phyloP scores from a whole-genome alignment of 2,797 vertebrate genomes.

The Microctenopoma lineatum region DNA sequence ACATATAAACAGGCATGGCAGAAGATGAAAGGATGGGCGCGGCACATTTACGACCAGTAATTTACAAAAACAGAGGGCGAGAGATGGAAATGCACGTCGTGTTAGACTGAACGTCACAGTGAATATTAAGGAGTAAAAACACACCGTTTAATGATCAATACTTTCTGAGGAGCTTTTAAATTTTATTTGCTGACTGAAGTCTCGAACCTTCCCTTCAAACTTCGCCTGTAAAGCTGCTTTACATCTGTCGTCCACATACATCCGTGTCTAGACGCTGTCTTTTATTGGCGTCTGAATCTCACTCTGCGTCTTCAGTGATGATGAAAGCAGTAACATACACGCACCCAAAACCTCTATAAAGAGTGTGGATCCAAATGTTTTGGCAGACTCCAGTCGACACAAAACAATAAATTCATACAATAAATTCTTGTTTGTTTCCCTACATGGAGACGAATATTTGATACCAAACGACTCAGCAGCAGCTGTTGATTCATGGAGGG shows the following conservation, averaged over 20 bases:
- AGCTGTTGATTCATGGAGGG: constrained; percentile 59
- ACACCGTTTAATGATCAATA: no score
- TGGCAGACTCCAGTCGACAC: constrained; percentile 26
- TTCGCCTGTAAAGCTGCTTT: not conserved
- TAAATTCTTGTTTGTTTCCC: not conserved
- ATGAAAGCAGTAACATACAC: not conserved
- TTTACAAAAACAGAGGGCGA: constrained; percentile 36
- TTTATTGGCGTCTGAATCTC: constrained; percentile 50
- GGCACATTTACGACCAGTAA: constrained; percentile 32
- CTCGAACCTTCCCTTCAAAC: no score
- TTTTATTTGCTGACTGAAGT: no score
- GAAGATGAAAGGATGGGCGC: constrained; percentile 37
- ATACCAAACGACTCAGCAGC: constrained; percentile 38
- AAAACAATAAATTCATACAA: not conserved
- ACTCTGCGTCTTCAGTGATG: constrained; percentile 40
- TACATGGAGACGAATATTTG: constrained; percentile 26
- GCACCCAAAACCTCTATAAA: constrained; percentile 14
- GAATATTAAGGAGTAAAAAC: no score
- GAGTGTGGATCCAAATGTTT: constrained; percentile 2
- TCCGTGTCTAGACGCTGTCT: constrained; percentile 56
- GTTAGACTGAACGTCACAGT: not conserved
- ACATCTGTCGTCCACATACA: constrained; percentile 5
- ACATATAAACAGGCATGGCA: constrained; percentile 28
- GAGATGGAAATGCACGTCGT: not conserved
- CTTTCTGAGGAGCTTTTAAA: no score